These are phyloP conservation scores for Cyclargus thomasi DNA, from an alignment of 1,140 invertebrate genomes.

Conservation along the genomic window DNA sequence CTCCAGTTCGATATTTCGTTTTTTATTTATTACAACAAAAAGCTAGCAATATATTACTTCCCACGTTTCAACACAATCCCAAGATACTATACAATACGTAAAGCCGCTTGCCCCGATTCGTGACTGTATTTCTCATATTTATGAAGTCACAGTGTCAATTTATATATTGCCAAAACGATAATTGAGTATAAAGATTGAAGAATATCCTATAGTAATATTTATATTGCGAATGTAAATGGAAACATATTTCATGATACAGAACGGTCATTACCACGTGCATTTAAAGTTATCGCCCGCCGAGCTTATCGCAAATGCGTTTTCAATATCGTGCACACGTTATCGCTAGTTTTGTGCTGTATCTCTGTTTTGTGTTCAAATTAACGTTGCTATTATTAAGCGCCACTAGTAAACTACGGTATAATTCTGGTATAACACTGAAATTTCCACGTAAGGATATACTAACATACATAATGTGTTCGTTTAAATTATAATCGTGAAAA, in stretches of 20 bases:
- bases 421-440: background rate
- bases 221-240: background rate
- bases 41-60: background rate
- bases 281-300: background rate
- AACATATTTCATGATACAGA: background rate
- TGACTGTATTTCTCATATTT: too few species aligned
- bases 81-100: background rate
- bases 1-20: background rate
- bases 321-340: slow-evolving; percentile 6
- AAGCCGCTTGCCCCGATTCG: too few species aligned
- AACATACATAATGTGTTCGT: background rate
- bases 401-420: background rate
- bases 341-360: slow-evolving; percentile 4
- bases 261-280: background rate
- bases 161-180: too few species aligned
- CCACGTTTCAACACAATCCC: background rate
- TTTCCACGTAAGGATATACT: background rate
- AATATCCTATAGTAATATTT: background rate
- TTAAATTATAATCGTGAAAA: too few species aligned
- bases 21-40: background rate
- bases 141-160: too few species aligned
- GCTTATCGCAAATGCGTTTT: slow-evolving; percentile 7
- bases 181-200: too few species aligned
- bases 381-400: background rate
- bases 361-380: slow-evolving; percentile 3